These are phyloP conservation scores for Callimorpha dominula DNA, from an alignment of 2,888 invertebrate genomes.

Conservation along the genomic window DNA sequence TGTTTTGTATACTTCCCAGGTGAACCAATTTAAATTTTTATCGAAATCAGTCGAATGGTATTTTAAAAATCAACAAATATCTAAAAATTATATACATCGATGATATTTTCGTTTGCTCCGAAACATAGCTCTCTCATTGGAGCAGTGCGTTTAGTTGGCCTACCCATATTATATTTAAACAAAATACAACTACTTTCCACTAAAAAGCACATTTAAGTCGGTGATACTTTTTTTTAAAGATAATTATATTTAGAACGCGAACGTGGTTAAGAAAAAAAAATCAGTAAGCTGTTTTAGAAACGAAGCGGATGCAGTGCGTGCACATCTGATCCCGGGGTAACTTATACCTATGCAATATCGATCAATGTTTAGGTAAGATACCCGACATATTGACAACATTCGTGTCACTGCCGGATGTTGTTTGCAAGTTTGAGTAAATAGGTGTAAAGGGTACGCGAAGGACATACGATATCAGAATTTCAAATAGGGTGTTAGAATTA, in stretches of 20 bases:
- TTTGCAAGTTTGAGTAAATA: conserved; percentile 59
- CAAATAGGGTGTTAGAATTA: conserved; percentile 51
- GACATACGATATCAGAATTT: conserved; percentile 74
- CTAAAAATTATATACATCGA: too few species aligned
- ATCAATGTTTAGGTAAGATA: conserved; percentile 27
- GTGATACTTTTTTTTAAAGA: too few species aligned
- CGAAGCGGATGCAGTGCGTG: neutral
- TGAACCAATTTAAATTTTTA: too few species aligned
- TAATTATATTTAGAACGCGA: neutral
- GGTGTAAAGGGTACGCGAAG: conserved; percentile 75
- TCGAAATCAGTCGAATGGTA: too few species aligned
- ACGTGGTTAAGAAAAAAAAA: neutral
- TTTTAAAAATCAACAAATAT: too few species aligned
- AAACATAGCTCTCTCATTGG: too few species aligned
- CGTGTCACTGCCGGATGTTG: conserved; percentile 69
- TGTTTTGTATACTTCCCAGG: too few species aligned
- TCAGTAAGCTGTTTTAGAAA: neutral
- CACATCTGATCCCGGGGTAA: neutral
- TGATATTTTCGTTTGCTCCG: too few species aligned
- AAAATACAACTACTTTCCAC: too few species aligned
- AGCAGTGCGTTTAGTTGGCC: too few species aligned
- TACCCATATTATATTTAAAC: too few species aligned
- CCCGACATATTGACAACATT: conserved; percentile 20
- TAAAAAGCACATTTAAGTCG: too few species aligned
- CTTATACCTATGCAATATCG: conserved; percentile 4